Percentiles rank a stretch among this genome's conserved stretches.
Conservation (phyloP, 2,113 vertebrate genomes). For the Crotalus helleri region DNA sequence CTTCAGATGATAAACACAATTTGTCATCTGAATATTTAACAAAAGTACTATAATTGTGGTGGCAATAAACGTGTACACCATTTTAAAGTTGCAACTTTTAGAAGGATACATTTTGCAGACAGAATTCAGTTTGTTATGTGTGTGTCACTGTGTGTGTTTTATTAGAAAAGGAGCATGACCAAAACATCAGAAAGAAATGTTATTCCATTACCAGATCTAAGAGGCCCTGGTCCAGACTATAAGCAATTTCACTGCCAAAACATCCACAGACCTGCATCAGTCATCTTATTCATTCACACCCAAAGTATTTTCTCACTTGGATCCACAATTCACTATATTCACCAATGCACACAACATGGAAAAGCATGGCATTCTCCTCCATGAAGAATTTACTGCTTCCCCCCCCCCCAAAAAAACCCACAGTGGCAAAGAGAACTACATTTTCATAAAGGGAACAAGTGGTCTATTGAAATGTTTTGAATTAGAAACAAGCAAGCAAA, state of each 20-base stretch:
- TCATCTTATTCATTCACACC: neutral
- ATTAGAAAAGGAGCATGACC: neutral
- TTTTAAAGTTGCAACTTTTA: neutral
- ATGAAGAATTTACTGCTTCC: neutral
- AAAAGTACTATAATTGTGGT: neutral
- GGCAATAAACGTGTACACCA: neutral
- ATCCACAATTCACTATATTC: neutral
- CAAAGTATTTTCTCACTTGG: neutral
- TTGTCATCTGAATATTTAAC: neutral
- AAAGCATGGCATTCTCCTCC: neutral
- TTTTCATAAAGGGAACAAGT: too few species aligned
- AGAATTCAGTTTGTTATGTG: neutral
- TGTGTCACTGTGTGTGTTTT: neutral
- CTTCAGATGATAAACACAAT: neutral
- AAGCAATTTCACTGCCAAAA: neutral
- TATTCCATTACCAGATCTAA: neutral
- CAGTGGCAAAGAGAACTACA: too few species aligned
- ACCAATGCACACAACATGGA: neutral
- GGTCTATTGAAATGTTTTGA: neutral
- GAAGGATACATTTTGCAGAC: neutral
- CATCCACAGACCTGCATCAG: neutral
- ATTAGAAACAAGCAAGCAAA: neutral
- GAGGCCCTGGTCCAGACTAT: neutral
- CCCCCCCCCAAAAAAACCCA: neutral
- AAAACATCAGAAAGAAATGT: neutral